These are phyloP conservation scores for Labeo calbasu DNA, from an alignment of 2,797 vertebrate species.

Conservation along the genomic window DNA sequence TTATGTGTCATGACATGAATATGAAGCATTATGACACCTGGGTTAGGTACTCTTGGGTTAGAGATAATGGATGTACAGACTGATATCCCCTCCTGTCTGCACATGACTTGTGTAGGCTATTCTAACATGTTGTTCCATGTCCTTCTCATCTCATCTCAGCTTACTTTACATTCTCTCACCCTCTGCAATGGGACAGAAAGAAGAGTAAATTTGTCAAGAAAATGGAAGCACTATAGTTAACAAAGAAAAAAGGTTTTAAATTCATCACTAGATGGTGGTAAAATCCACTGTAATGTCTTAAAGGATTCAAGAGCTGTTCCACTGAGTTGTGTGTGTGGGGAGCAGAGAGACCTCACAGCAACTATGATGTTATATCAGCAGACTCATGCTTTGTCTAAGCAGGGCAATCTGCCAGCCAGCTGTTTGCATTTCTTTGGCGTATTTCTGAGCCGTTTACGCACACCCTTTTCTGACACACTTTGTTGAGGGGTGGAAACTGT, in stretches of 20 bases:
- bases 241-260: not conserved
- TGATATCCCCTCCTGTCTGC: not conserved
- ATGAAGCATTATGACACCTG: not conserved
- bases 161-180: not conserved
- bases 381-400: not conserved
- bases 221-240: not conserved
- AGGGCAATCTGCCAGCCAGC: not conserved
- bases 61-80: not conserved
- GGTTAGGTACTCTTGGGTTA: not conserved
- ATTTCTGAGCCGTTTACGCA: not conserved
- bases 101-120: not conserved
- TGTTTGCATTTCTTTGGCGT: not conserved
- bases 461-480: conserved; percentile 8
- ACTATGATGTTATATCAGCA: not conserved
- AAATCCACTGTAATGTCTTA: not conserved
- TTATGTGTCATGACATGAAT: not conserved
- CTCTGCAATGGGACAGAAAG: not conserved
- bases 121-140: no score
- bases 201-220: not conserved
- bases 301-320: no score
- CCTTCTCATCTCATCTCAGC: not conserved
- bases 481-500: not conserved
- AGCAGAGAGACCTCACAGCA: not conserved
- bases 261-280: conserved; percentile 51
- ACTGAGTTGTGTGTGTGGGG: not conserved